Evolutionary conservation across 2,888 invertebrate species (phyloP).

Genomic region (Tigriopus californicus): DNA sequence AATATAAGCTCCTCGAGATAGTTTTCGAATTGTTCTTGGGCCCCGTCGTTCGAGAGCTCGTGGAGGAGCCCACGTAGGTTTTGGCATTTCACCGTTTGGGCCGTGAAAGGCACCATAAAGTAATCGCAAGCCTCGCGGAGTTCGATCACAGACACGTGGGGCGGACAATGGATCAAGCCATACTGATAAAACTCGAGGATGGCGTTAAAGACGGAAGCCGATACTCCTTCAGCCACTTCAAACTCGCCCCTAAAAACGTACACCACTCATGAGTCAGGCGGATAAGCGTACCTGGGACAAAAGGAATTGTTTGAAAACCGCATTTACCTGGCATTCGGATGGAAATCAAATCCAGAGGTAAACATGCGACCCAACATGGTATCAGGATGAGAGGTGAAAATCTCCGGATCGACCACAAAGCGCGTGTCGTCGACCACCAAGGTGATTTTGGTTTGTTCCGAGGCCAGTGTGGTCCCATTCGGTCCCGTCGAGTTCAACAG

Average conservation of each 20-base stretch:
- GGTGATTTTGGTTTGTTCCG: conserved; percentile 37
- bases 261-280: background rate
- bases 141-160: conserved; percentile 86
- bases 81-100: conserved; percentile 82
- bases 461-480: too few species aligned
- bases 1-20: conserved; percentile 87
- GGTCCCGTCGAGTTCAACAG: too few species aligned
- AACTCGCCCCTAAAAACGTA: conserved; percentile 49
- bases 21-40: conserved; percentile 82
- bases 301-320: background rate
- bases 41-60: conserved; percentile 98
- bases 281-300: background rate
- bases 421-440: conserved; percentile 91
- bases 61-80: conserved; percentile 91
- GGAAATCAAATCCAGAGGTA: conserved; percentile 71
- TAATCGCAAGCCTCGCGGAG: conserved; percentile 96
- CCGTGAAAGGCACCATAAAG: conserved; percentile 89
- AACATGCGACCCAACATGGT: conserved; percentile 96
- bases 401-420: conserved; percentile 76
- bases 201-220: conserved; percentile 80
- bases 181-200: conserved; percentile 86
- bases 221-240: conserved; percentile 90
- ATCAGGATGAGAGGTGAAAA: conserved; percentile 86
- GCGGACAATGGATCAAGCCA: conserved; percentile 80
- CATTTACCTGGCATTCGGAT: conserved; percentile 52